phyloP scores from a whole-genome alignment of 2,113 vertebrate species.

The Dicaeum eximium region DNA sequence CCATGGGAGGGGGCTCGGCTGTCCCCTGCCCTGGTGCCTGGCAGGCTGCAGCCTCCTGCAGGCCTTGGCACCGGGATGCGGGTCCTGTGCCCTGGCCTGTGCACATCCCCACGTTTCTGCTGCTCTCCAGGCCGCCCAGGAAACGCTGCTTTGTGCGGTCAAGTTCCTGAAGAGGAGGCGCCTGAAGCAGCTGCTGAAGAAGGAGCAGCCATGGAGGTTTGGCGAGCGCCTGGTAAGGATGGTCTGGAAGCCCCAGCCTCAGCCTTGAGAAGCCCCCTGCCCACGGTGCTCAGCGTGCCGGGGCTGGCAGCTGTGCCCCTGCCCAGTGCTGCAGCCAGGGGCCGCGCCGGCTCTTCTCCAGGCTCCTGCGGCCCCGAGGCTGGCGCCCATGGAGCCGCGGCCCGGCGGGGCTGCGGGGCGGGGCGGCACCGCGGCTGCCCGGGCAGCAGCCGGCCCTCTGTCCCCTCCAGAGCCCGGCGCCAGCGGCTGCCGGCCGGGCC shows the following conservation, averaged over 20 bases:
- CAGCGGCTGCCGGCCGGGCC: too few species aligned
- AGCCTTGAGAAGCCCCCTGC: not conserved
- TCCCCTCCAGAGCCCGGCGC: too few species aligned
- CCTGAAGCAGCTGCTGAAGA: not conserved
- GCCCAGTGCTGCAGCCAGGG: not conserved
- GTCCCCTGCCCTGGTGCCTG: fast-evolving
- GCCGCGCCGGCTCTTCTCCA: not conserved
- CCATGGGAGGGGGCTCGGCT: not conserved
- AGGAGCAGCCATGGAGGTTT: not conserved
- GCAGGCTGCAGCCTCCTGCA: fast-evolving
- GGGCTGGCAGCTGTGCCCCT: not conserved
- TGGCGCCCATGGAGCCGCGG: too few species aligned
- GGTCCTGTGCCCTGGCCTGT: not conserved
- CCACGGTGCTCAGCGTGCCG: fast-evolving
- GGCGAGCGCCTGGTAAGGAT: not conserved
- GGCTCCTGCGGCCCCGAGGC: too few species aligned
- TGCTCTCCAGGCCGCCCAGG: not conserved
- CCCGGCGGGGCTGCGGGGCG: too few species aligned
- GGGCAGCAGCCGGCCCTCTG: too few species aligned
- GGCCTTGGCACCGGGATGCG: fast-evolving
- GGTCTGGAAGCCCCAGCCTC: fast-evolving
- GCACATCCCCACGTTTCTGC: fast-evolving
- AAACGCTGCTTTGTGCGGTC: fast-evolving
- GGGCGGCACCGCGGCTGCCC: too few species aligned
- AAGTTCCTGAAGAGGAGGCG: not conserved